phyloP scores from a whole-genome alignment of 1,140 invertebrate genomes.

The Papilio helenus region DNA sequence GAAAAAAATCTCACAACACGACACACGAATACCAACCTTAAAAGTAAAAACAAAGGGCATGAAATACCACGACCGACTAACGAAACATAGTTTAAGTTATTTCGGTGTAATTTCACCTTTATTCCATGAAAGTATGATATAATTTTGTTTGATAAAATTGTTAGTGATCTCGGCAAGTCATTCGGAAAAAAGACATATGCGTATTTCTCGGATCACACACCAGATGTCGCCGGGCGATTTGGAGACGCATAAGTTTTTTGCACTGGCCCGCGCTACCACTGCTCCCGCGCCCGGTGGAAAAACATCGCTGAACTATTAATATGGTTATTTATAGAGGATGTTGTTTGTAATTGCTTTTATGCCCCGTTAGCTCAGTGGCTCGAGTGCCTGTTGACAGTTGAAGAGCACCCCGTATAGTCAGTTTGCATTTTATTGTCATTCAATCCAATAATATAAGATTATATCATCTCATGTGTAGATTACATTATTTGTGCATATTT shows the following conservation, averaged over 20 bases:
- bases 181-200: conserved; percentile 72
- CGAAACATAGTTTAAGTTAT: background rate
- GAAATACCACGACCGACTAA: background rate
- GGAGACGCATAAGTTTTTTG: conserved; percentile 59
- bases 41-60: conserved; percentile 38
- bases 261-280: conserved; percentile 48
- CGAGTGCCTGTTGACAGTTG: background rate
- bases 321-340: conserved; percentile 36
- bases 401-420: background rate
- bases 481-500: background rate
- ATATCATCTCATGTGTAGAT: background rate
- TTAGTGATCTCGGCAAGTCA: conserved; percentile 58
- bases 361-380: conserved; percentile 7
- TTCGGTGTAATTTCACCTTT: conserved; percentile 37
- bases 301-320: conserved; percentile 41
- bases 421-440: background rate
- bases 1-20: conserved; percentile 59
- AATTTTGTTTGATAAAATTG: conserved; percentile 22
- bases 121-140: conserved; percentile 35
- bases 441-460: background rate
- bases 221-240: conserved; percentile 68
- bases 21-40: conserved; percentile 52
- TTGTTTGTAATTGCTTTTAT: conserved; percentile 27
- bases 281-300: conserved; percentile 42
- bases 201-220: conserved; percentile 63